Conservation (phyloP, 2,797 vertebrate species). For the Falco peregrinus region DNA sequence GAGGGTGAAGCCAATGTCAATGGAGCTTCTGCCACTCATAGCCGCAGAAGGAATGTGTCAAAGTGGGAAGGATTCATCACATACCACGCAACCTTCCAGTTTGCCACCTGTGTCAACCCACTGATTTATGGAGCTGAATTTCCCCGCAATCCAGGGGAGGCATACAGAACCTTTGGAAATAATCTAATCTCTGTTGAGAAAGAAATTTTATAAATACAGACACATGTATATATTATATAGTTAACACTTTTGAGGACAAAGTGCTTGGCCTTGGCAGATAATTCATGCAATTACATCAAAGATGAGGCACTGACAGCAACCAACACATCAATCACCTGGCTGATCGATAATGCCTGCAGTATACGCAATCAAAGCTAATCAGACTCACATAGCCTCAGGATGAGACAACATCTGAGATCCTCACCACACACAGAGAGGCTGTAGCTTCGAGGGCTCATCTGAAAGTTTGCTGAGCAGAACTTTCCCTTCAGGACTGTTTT, state of each 20-base stretch:
- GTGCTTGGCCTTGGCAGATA: conserved; percentile 72
- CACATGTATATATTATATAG: conserved; percentile 46
- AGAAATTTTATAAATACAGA: background rate
- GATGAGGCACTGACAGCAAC: conserved; percentile 68
- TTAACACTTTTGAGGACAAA: conserved; percentile 74
- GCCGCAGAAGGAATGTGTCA: background rate
- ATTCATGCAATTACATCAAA: conserved; percentile 75
- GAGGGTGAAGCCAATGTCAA: background rate
- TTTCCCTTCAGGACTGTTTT: conserved; percentile 10
- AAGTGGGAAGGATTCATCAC: conserved; percentile 34
- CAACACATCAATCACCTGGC: conserved; percentile 67
- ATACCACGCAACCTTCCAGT: conserved; percentile 2
- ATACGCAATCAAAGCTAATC: conserved; percentile 75
- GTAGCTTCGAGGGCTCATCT: conserved; percentile 24
- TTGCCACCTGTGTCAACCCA: conserved; percentile 46
- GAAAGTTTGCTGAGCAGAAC: background rate
- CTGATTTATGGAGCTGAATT: conserved; percentile 63
- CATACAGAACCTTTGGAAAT: conserved; percentile 52
- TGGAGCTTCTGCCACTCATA: background rate
- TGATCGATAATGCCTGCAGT: conserved; percentile 74
- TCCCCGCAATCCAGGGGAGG: conserved; percentile 24
- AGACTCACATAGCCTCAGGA: conserved; percentile 50
- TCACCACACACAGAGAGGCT: conserved; percentile 7
- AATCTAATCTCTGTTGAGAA: conserved; percentile 66
- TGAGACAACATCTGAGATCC: conserved; percentile 54